phyloP scores from a whole-genome alignment of 92 coral and sea anemone species.

The Bergia puertoricense region DNA sequence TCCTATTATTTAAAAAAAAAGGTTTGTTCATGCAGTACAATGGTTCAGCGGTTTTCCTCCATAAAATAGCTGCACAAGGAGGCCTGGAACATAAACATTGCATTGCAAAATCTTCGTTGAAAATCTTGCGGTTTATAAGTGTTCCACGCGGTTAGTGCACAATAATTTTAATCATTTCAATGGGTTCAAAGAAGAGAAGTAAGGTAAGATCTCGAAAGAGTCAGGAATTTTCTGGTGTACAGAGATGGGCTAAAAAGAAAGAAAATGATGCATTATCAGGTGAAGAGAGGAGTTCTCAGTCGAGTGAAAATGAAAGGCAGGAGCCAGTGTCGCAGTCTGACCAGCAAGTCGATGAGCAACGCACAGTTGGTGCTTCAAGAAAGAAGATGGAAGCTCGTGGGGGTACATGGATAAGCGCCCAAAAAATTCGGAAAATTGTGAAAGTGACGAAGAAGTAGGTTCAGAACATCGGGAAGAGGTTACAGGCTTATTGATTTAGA shows the following conservation, averaged over 20 bases:
- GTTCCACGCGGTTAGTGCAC: background rate
- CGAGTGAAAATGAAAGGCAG: background rate
- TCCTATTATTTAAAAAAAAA: conserved; percentile 14
- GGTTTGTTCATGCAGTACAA: conserved; percentile 28
- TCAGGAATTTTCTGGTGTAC: conserved; percentile 16
- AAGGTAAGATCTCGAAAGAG: background rate
- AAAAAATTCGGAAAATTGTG: conserved; percentile 6
- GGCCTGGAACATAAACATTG: conserved; percentile 30
- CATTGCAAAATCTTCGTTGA: background rate
- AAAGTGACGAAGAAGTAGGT: background rate
- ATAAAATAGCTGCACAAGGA: background rate
- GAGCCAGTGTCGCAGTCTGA: background rate
- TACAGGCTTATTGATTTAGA: conserved; percentile 11
- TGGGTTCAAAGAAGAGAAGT: conserved; percentile 21
- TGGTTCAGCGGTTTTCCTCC: conserved; percentile 9
- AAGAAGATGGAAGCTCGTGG: conserved; percentile 22
- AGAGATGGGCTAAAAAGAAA: conserved; percentile 3
- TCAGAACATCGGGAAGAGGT: background rate
- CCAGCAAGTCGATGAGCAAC: background rate
- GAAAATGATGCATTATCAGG: background rate
- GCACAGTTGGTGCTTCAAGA: conserved; percentile 22
- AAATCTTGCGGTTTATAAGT: too few species aligned
- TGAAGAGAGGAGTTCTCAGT: background rate
- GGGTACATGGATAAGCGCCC: background rate
- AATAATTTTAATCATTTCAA: conserved; percentile 14